Conservation (phyloP, 2,888 invertebrate genomes). For the Drosophila emarginata region DNA sequence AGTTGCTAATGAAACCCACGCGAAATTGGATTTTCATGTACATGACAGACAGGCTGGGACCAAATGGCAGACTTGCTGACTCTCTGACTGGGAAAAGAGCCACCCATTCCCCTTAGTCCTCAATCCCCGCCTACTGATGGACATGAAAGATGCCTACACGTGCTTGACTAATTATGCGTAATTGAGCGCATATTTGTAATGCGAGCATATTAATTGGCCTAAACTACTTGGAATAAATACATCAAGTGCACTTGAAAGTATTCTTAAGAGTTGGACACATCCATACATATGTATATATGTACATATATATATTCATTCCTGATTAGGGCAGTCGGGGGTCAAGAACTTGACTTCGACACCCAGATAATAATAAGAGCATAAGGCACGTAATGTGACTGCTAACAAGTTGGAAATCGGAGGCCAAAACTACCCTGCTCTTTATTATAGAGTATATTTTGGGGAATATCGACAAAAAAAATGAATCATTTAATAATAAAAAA, state of each 20-base stretch:
- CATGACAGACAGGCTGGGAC: slow-evolving; percentile 52
- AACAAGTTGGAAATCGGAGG: slow-evolving; percentile 28
- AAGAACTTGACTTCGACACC: slow-evolving; percentile 20
- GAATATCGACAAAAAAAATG: neutral
- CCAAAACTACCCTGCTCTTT: slow-evolving; percentile 24
- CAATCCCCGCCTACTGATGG: slow-evolving; percentile 48
- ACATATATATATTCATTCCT: neutral
- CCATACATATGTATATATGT: neutral
- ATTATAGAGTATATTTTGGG: neutral
- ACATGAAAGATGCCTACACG: slow-evolving; percentile 63
- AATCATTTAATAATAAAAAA: neutral
- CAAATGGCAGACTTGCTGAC: slow-evolving; percentile 2
- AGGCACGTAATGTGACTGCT: slow-evolving; percentile 45
- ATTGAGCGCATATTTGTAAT: slow-evolving; percentile 69
- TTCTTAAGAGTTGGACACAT: slow-evolving; percentile 18
- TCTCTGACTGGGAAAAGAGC: neutral
- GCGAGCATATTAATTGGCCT: slow-evolving; percentile 65
- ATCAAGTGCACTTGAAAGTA: slow-evolving; percentile 47
- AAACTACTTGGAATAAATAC: slow-evolving; percentile 40
- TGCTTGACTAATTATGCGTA: slow-evolving; percentile 73
- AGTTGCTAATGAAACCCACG: slow-evolving; percentile 72
- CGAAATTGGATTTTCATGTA: slow-evolving; percentile 75
- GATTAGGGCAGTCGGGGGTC: slow-evolving; percentile 22
- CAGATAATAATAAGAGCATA: slow-evolving; percentile 28
- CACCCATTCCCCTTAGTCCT: slow-evolving; percentile 2